These are phyloP conservation scores for Hirtodrosophila alboralis DNA, from an alignment of 2,888 invertebrate genomes.

Conservation along the genomic window DNA sequence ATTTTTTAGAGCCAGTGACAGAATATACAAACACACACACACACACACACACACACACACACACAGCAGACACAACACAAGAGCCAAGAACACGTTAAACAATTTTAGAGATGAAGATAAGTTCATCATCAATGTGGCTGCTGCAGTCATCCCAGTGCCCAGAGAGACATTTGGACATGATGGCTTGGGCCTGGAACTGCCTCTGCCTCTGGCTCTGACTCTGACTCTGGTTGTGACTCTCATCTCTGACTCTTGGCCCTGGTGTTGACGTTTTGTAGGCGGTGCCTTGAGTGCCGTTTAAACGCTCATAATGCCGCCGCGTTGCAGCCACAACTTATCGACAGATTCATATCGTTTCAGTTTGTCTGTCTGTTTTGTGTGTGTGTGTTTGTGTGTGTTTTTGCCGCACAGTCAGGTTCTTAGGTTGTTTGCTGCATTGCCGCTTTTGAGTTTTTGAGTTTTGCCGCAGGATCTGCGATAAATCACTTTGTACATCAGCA, in stretches of 20 bases:
- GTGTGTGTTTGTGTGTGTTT: neutral
- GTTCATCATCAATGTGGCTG: constrained; percentile 48
- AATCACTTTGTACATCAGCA: constrained; percentile 67
- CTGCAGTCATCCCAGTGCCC: constrained; percentile 4
- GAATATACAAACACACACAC: constrained; percentile 22
- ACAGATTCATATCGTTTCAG: constrained; percentile 65
- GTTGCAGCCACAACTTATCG: constrained; percentile 70
- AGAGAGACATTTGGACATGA: constrained; percentile 19
- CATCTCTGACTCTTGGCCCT: constrained; percentile 8
- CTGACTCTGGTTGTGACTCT: no score
- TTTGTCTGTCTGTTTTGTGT: constrained; percentile 1
- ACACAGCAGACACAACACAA: no score
- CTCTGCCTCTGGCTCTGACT: no score
- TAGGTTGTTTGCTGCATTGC: constrained; percentile 28
- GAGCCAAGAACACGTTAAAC: constrained; percentile 54
- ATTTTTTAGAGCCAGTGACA: constrained; percentile 37
- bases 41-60: constrained; percentile 24
- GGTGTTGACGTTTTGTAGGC: constrained; percentile 78
- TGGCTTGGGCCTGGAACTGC: constrained; percentile 5
- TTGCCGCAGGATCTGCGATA: constrained; percentile 80
- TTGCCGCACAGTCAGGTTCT: constrained; percentile 37
- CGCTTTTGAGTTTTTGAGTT: constrained; percentile 39
- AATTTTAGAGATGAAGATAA: constrained; percentile 71
- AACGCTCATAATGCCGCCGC: constrained; percentile 63
- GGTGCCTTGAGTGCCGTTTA: constrained; percentile 74